Conservation (phyloP, 2,797 vertebrate species). For the Benthosema pterotum region DNA sequence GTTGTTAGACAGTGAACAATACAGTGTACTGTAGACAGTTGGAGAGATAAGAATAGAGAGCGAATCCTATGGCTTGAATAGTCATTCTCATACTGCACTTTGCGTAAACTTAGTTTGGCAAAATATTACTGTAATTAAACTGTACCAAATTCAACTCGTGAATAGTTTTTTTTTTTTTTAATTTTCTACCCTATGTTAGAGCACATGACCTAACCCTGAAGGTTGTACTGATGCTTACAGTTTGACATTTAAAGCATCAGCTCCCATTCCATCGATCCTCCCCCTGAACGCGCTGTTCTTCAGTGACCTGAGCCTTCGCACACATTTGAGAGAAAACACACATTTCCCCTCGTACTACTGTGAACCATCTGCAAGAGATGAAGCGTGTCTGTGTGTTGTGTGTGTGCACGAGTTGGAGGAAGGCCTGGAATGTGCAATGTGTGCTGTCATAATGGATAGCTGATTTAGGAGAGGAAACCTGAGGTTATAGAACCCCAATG, state of each 20-base stretch:
- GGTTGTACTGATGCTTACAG: not conserved
- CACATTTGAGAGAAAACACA: conserved; percentile 64
- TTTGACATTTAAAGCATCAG: not conserved
- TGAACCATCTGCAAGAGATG: conserved; percentile 43
- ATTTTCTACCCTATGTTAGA: not conserved
- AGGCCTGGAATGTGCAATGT: conserved; percentile 54
- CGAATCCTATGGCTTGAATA: not conserved
- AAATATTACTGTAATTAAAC: too few relatives aligned
- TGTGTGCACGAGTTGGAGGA: not conserved
- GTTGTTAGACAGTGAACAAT: too few relatives aligned
- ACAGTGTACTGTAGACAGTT: too few relatives aligned
- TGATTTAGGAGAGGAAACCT: conserved; percentile 12
- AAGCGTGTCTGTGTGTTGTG: not conserved
- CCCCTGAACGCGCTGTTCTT: conserved; percentile 15
- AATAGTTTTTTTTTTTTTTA: too few relatives aligned
- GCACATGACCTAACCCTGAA: not conserved
- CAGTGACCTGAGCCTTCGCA: conserved; percentile 49
- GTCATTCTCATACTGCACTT: not conserved
- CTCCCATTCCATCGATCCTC: not conserved
- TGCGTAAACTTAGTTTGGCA: too few relatives aligned
- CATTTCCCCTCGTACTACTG: conserved; percentile 52
- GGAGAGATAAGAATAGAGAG: too few relatives aligned
- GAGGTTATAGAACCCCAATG: conserved; percentile 6
- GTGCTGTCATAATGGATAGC: conserved; percentile 31
- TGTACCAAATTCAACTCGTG: too few relatives aligned